A percentile compares a stretch with the other conserved stretches of the same genome.
These are phyloP conservation scores for Leptobrachium leishanense DNA, from an alignment of 2,113 vertebrate species.

Conservation along the genomic window DNA sequence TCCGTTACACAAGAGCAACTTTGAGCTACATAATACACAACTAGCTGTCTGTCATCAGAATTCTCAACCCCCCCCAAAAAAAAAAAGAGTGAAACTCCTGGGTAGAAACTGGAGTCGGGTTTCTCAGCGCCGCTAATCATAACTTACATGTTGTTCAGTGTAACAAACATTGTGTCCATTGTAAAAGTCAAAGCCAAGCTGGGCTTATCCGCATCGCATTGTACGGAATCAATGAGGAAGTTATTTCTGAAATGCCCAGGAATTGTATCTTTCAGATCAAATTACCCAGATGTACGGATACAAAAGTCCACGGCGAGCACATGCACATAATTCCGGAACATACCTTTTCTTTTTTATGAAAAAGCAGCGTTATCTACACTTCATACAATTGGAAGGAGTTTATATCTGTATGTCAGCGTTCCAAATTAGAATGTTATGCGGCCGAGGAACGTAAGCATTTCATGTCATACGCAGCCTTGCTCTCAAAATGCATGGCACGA, in stretches of 20 bases:
- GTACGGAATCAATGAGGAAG: slow-evolving; percentile 16
- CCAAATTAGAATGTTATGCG: neutral
- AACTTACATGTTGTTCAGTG: slow-evolving; percentile 6
- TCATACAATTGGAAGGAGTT: neutral
- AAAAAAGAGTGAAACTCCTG: slow-evolving; percentile 31
- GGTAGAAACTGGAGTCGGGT: slow-evolving; percentile 35
- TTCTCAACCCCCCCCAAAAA: neutral
- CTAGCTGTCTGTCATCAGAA: neutral
- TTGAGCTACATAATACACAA: neutral
- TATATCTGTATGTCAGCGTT: neutral
- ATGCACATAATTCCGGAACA: slow-evolving; percentile 20
- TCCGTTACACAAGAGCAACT: neutral
- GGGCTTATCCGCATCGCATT: neutral
- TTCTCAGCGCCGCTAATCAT: slow-evolving; percentile 23
- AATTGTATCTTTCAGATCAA: slow-evolving; percentile 1
- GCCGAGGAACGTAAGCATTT: neutral
- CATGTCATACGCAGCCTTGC: no score
- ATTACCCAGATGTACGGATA: slow-evolving; percentile 28
- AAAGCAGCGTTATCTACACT: neutral
- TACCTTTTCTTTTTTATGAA: slow-evolving; percentile 1
- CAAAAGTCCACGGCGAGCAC: neutral
- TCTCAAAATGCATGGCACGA: no score
- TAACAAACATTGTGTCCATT: slow-evolving; percentile 40
- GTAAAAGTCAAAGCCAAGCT: slow-evolving; percentile 6
- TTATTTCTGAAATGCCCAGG: slow-evolving; percentile 6